Evolutionary conservation across 2,888 invertebrate genomes (phyloP).

Genomic region (Lasiommata megera): DNA sequence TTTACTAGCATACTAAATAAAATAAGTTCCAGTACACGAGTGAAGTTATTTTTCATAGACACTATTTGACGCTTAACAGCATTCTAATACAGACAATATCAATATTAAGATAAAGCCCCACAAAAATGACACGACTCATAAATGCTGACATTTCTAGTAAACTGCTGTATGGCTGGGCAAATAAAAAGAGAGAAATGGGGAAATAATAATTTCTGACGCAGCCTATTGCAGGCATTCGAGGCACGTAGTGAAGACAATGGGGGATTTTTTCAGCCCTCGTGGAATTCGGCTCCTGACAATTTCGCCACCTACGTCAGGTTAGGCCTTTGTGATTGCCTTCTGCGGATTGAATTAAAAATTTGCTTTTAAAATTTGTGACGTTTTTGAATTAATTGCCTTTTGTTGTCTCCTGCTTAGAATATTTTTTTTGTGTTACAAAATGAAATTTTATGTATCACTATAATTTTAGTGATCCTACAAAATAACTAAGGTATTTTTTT

Average conservation of each 20-base stretch:
- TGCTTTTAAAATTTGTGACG: neutral
- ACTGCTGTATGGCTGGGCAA: conserved; percentile 3
- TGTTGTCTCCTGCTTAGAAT: neutral
- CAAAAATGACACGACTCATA: too few relatives aligned
- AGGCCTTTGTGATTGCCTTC: conserved; percentile 30
- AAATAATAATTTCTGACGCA: conserved; percentile 59
- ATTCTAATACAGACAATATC: too few relatives aligned
- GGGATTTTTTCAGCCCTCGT: conserved; percentile 52
- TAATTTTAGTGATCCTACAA: too few relatives aligned
- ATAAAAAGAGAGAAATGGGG: conserved; percentile 29
- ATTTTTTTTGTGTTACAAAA: neutral
- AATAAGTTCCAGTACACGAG: too few relatives aligned
- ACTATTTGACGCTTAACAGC: too few relatives aligned
- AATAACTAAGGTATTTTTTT: too few relatives aligned
- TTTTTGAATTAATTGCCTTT: conserved; percentile 19
- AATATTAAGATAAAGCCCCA: too few relatives aligned
- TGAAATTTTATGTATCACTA: too few relatives aligned
- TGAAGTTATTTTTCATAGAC: too few relatives aligned
- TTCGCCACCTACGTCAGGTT: conserved; percentile 41
- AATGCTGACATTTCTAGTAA: conserved; percentile 10
- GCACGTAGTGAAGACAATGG: conserved; percentile 67
- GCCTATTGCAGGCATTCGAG: conserved; percentile 51
- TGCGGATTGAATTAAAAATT: conserved; percentile 31
- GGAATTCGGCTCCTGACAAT: conserved; percentile 42
- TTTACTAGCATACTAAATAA: too few relatives aligned